phyloP scores from a whole-genome alignment of 2,888 invertebrate genomes.

The Epistrophe grossulariae region DNA sequence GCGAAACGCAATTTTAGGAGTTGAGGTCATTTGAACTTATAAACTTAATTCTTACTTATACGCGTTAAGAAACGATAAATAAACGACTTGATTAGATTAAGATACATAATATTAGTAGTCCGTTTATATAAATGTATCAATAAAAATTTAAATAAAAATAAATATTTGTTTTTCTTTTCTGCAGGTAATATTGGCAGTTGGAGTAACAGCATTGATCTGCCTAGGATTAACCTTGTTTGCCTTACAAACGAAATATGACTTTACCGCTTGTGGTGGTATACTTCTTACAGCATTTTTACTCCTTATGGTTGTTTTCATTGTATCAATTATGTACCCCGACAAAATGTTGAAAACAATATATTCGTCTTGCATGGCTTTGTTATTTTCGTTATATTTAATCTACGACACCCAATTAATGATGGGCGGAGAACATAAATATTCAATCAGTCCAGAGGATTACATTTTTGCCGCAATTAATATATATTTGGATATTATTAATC shows the following conservation, averaged over 20 bases:
- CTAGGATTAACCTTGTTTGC: conserved; percentile 94
- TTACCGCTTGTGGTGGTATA: conserved; percentile 90
- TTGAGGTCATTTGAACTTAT: too few relatives aligned
- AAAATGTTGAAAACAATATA: conserved; percentile 88
- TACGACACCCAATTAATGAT: conserved; percentile 95
- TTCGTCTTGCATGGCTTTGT: conserved; percentile 91
- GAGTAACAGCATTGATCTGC: conserved; percentile 92
- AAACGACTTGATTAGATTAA: too few relatives aligned
- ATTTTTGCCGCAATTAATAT: conserved; percentile 94
- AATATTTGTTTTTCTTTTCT: background rate
- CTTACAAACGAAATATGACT: conserved; percentile 94
- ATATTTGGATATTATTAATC: conserved; percentile 93
- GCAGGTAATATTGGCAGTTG: conserved; percentile 92
- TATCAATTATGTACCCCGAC: conserved; percentile 86
- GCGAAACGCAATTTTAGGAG: too few relatives aligned
- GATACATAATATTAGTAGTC: too few relatives aligned
- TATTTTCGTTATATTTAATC: conserved; percentile 93
- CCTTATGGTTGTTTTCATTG: conserved; percentile 90
- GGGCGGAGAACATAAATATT: conserved; percentile 93
- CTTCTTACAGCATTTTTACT: conserved; percentile 89
- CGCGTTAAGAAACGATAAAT: too few relatives aligned
- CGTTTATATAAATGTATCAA: too few relatives aligned
- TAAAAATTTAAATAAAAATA: too few relatives aligned
- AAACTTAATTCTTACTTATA: too few relatives aligned
- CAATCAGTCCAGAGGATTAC: conserved; percentile 94